A percentile compares a stretch with the other conserved stretches of the same genome.
Conservation (phyloP, 2,888 invertebrate genomes). For the Macrophya annulata region DNA sequence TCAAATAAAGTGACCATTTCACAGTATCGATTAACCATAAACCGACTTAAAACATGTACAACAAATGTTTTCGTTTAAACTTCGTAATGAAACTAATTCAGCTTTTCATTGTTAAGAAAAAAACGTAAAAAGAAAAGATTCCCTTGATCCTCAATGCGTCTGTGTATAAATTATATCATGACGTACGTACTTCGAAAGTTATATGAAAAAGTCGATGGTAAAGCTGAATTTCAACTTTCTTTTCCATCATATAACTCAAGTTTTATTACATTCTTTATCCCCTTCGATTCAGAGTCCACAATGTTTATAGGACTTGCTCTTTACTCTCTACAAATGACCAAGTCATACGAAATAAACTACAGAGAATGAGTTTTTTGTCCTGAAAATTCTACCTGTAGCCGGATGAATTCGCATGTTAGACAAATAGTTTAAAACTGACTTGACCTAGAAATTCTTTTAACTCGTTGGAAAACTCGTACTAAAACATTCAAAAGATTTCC, state of each 20-base stretch:
- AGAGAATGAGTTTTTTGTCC: slow-evolving; percentile 7
- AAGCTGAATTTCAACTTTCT: background rate
- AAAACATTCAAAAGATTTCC: slow-evolving; percentile 8
- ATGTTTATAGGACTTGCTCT: background rate
- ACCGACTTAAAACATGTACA: background rate
- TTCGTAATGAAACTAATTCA: background rate
- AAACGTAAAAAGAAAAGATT: background rate
- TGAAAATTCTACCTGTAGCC: background rate
- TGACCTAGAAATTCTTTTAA: background rate
- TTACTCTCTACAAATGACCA: background rate
- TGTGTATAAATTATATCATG: background rate
- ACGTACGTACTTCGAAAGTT: background rate
- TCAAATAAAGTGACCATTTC: background rate
- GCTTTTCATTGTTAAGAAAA: background rate
- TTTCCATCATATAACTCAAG: background rate
- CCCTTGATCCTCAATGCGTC: background rate
- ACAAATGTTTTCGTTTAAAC: background rate
- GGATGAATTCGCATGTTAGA: background rate
- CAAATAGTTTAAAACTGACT: slow-evolving; percentile 21
- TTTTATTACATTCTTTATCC: background rate
- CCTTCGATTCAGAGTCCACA: background rate
- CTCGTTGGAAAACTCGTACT: background rate
- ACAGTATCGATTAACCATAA: background rate
- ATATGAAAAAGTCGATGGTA: background rate
- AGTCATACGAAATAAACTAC: background rate